Evolutionary conservation across 2,797 vertebrate genomes (phyloP), one percentile per base, ranked within the genome.

Genomic region (Naso thynnoides): DNA sequence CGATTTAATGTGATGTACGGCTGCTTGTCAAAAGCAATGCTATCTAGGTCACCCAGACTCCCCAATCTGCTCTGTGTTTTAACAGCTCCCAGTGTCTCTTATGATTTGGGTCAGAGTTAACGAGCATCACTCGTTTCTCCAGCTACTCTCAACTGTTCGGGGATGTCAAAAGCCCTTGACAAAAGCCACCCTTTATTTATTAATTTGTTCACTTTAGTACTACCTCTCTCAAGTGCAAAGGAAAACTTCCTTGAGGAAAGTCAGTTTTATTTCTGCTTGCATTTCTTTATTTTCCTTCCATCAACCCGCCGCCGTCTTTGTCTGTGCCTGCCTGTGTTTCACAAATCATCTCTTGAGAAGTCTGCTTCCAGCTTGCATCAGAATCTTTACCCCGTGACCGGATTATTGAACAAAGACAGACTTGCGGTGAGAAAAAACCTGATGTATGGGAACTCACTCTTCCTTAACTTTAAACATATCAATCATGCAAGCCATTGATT

Each of bases 21-120:
- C 84, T 87, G 85, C 79, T 91, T 91, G 84, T 91, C 89, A 87
- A 88, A 90, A 85, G 84, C 89, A 83, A 78, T 85, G 89, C 88
- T 95, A 93, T 95, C 91, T 93, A 92, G 93, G 95, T 95, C 95
- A 95, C 82, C 81, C 82, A 61, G 88, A 87, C 91, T 91, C 87
- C 82, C 88, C 87, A 93, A 90, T 93, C 91, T 92, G 94, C 88
- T 94, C 88, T 68, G 90, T 91, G 87, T 87, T 82, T 54, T 86
- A 94, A 92, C 93, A 93, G 94, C 93, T 95, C 92, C 90, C 80
- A 88, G 90, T 83, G 84, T 93, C 93, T 93, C 89, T 80, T 89
- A 91, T 94, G 93, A 95, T 94, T 86, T 91, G 94, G 94, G 95
- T 95, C 95, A 95, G 81, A 52, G n/a, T 88, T 92, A 93, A 94